Percentiles rank a stretch among this genome's conserved stretches.
Evolutionary conservation across 1,140 invertebrate genomes (phyloP).

Genomic region (Drosophila serrata): DNA sequence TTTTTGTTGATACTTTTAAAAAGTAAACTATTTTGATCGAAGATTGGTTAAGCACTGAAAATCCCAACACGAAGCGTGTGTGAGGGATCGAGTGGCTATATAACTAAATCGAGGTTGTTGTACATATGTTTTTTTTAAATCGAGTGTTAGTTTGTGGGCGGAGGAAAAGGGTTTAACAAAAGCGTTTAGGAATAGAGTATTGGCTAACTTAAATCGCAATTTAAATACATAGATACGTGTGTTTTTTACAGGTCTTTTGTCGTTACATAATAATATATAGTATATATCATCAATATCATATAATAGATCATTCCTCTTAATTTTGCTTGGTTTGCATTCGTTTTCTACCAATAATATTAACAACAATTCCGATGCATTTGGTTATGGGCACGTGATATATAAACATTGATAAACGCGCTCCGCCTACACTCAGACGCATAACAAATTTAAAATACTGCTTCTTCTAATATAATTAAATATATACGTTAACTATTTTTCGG

Average conservation of each 20-base stretch:
- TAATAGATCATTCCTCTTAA: slow-evolving; percentile 47
- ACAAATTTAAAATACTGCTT: slow-evolving; percentile 74
- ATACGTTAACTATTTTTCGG: slow-evolving; percentile 65
- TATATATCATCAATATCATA: slow-evolving; percentile 41
- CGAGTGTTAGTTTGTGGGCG: slow-evolving; percentile 16
- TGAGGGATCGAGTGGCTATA: slow-evolving; percentile 26
- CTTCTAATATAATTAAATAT: slow-evolving; percentile 60
- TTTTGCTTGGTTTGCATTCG: slow-evolving; percentile 16
- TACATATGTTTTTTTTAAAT: slow-evolving; percentile 5
- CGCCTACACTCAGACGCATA: slow-evolving; percentile 54
- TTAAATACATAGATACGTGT: slow-evolving; percentile 65
- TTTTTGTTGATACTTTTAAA: slow-evolving; percentile 71
- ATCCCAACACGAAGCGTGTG: slow-evolving; percentile 34
- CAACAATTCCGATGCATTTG: slow-evolving; percentile 75
- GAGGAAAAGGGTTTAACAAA: slow-evolving; percentile 61
- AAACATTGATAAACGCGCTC: slow-evolving; percentile 70
- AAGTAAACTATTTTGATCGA: slow-evolving; percentile 76
- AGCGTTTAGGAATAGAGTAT: slow-evolving; percentile 57
- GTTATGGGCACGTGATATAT: slow-evolving; percentile 53
- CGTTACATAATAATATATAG: slow-evolving; percentile 54
- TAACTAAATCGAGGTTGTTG: slow-evolving; percentile 42
- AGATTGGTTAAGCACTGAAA: slow-evolving; percentile 63
- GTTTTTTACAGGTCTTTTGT: slow-evolving; percentile 74
- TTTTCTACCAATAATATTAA: slow-evolving; percentile 74
- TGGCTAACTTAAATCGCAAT: slow-evolving; percentile 69